Evolutionary conservation across 2,113 vertebrate species (phyloP).

Genomic region (Cepphus grylle): DNA sequence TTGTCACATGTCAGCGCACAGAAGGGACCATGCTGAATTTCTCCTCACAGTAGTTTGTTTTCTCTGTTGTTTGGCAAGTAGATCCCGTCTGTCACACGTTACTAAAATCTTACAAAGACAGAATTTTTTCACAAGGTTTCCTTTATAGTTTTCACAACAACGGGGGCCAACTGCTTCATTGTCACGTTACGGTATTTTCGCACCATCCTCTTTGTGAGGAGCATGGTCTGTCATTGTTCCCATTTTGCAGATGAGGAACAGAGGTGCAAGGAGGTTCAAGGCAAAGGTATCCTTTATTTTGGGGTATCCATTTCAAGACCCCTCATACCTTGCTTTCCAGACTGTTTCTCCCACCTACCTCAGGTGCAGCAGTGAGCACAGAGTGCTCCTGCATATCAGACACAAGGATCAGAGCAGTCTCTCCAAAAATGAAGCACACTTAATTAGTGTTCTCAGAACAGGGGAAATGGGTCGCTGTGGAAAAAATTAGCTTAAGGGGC

Average conservation of each 20-base stretch:
- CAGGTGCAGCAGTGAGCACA: neutral
- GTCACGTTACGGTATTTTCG: neutral
- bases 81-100: neutral
- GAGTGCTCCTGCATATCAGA: accelerated
- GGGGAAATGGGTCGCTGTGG: neutral
- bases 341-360: neutral
- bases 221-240: neutral
- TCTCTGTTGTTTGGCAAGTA: neutral
- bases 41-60: neutral
- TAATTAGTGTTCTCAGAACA: neutral
- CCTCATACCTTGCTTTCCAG: neutral
- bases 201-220: neutral
- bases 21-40: neutral
- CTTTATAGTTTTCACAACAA: neutral
- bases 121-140: neutral
- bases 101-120: neutral
- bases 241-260: neutral
- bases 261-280: neutral
- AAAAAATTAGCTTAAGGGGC: neutral
- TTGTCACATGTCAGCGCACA: neutral
- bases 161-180: neutral
- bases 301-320: neutral
- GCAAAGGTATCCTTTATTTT: neutral
- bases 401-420: neutral
- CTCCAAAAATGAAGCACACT: neutral